Evolutionary conservation across 2,113 vertebrate species (phyloP), one percentile per base, ranked within the genome.

Genomic region (Xiphophorus couchianus): DNA sequence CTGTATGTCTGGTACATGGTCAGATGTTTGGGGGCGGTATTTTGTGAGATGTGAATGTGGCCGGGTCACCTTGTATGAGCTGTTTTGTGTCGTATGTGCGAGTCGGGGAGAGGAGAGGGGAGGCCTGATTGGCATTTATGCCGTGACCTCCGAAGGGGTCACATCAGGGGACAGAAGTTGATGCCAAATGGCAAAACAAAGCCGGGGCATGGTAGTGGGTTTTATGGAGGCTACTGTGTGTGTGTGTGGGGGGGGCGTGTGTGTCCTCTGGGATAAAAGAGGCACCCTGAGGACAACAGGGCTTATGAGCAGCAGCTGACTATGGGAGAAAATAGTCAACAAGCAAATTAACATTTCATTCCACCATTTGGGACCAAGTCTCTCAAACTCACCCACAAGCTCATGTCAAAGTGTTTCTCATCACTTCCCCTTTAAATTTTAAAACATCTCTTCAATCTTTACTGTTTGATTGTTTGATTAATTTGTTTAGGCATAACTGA

Each of bases 111-210:
- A 1, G 22, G 22, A 9, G 65, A 63, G 73, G 63, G 66, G 81
- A 9, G 27, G 4, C 15, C 73, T 71, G 66, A 63, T 74, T 83
- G 84, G 76, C 66, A 76, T 91, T 85, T 84, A 89, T 78, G 75
- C 64, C 58, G 64, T 79, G 86, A 91, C 86, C 87, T 86, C 89
- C 67, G 72, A 12, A 31, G 80, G 82, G 84, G 74, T 87, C 86
- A 90, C 76, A 80, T 87, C 69, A 90, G 80, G 79, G 66, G 77
- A 87, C 80, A 83, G 74, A 88, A 84, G 87, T 90, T 73, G 37
- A 69, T 73, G 89, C 86, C 91, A 93, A 94, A 93, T 90, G 94
- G 92, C 28, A 14, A 90, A 85, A 94, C 92, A 94, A 95, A 94
- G 86, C 63, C 79, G 71, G 84, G 84, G 73, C 37, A 85, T 72